These are phyloP conservation scores for Andrena chrysosceles DNA, from an alignment of 2,888 invertebrate genomes.

Conservation along the genomic window DNA sequence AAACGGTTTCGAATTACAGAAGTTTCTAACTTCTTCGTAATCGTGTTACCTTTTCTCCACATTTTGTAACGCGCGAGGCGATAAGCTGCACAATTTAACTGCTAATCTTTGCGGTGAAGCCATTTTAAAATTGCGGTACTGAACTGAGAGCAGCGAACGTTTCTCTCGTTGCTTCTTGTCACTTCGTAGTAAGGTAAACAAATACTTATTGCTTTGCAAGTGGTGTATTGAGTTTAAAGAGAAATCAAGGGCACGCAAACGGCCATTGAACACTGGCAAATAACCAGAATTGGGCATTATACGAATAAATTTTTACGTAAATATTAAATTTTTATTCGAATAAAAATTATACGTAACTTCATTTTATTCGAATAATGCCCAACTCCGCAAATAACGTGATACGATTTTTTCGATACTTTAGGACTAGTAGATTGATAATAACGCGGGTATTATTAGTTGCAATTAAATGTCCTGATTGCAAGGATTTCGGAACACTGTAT, in stretches of 20 bases:
- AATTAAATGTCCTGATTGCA: neutral
- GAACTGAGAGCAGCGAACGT: neutral
- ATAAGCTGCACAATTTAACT: constrained; percentile 38
- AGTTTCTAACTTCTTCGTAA: neutral
- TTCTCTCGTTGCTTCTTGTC: neutral
- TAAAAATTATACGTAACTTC: too few species aligned
- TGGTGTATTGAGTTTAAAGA: neutral
- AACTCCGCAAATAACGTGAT: too few species aligned
- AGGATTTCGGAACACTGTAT: constrained; percentile 29
- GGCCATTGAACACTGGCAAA: too few species aligned
- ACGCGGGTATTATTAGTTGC: neutral
- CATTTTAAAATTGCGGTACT: constrained; percentile 36
- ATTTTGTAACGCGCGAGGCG: constrained; percentile 53
- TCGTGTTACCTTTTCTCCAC: constrained; percentile 44
- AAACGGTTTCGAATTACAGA: neutral
- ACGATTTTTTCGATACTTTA: neutral
- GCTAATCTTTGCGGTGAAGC: constrained; percentile 62
- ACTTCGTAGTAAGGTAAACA: constrained; percentile 3
- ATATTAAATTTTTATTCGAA: too few species aligned
- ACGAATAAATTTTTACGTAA: too few species aligned
- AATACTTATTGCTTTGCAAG: neutral
- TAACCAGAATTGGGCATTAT: too few species aligned
- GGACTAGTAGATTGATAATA: too few species aligned
- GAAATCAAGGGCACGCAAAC: neutral
- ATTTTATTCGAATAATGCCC: too few species aligned